These are phyloP conservation scores for Ichneumoninae sp. DNA, from an alignment of 2,888 invertebrate genomes.

Conservation along the genomic window DNA sequence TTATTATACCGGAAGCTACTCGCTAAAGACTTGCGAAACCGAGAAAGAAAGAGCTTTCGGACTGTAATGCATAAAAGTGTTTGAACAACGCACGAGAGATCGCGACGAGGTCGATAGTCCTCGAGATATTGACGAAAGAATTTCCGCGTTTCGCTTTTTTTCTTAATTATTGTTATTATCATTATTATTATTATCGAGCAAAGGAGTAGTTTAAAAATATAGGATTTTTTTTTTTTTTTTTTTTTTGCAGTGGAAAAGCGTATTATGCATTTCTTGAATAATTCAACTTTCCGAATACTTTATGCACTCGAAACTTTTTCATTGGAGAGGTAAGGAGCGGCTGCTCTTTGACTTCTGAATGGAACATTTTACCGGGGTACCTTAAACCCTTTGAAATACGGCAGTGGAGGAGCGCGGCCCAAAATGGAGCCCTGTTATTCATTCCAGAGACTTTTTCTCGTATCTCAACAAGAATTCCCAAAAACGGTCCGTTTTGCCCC, in stretches of 20 bases:
- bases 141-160: conserved; percentile 44
- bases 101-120: conserved; percentile 19
- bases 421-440: too few species aligned
- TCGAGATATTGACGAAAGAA: conserved; percentile 37
- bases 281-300: neutral
- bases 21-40: conserved; percentile 67
- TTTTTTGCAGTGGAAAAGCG: too few species aligned
- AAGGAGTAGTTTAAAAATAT: neutral
- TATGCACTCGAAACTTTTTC: too few species aligned
- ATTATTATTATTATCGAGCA: neutral
- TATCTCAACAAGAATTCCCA: too few species aligned
- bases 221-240: too few species aligned
- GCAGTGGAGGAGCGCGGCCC: too few species aligned
- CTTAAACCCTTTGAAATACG: too few species aligned
- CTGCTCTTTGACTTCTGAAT: too few species aligned
- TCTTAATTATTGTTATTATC: neutral
- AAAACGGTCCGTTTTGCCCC: too few species aligned
- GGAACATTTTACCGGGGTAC: too few species aligned
- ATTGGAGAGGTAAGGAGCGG: too few species aligned
- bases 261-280: neutral
- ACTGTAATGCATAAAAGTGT: conserved; percentile 61
- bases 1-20: conserved; percentile 69
- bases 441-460: too few species aligned
- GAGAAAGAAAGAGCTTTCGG: conserved; percentile 28
- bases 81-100: conserved; percentile 42